These are phyloP conservation scores for Danio tinwini DNA, from an alignment of 2,797 vertebrate species.

Conservation along the genomic window DNA sequence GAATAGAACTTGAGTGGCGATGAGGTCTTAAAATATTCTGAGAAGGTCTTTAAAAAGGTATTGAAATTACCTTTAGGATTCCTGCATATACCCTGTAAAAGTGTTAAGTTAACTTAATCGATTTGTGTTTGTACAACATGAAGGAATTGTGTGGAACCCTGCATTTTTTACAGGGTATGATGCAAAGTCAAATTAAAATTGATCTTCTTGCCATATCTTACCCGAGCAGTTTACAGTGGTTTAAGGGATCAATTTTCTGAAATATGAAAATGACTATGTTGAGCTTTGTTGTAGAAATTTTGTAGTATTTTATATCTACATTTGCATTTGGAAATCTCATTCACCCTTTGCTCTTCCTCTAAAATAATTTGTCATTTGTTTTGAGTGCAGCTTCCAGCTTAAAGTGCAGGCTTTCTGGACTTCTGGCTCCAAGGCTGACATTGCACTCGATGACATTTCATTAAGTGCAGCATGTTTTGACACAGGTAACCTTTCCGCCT, in stretches of 20 bases:
- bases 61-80: no score
- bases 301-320: neutral
- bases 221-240: neutral
- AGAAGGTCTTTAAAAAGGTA: no score
- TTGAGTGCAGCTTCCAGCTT: constrained; percentile 81
- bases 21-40: no score
- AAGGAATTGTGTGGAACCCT: no score
- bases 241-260: no score
- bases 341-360: neutral
- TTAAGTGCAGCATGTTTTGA: constrained; percentile 84
- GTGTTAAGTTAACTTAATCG: no score
- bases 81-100: no score
- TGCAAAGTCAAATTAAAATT: neutral
- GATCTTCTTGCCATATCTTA: neutral
- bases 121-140: no score
- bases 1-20: no score
- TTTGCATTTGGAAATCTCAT: neutral
- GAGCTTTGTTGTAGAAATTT: neutral
- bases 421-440: constrained; percentile 81
- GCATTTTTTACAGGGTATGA: neutral
- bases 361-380: constrained; percentile 27
- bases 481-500: constrained; percentile 71
- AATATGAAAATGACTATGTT: neutral
- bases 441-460: constrained; percentile 86
- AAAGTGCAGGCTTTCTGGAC: constrained; percentile 82